phyloP scores from a whole-genome alignment of 2,888 invertebrate genomes.

The Chymomyza amoena region DNA sequence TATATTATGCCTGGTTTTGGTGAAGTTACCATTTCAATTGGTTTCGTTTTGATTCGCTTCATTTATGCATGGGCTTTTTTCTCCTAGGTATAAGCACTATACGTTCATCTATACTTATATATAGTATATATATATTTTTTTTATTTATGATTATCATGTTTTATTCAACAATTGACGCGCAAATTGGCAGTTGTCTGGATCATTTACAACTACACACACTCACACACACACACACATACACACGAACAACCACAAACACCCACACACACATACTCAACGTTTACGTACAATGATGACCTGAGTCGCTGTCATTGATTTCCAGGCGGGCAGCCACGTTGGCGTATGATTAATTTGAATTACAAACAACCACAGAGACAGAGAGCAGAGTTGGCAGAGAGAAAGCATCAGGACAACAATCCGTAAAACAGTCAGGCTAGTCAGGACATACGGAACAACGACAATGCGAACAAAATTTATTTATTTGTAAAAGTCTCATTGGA shows the following conservation, averaged over 20 bases:
- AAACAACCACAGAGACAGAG: conserved; percentile 50
- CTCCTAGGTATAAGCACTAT: background rate
- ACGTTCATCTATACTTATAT: conserved; percentile 4
- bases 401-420: conserved; percentile 27
- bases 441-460: background rate
- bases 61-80: conserved; percentile 54
- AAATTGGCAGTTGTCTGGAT: conserved; percentile 73
- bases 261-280: conserved; percentile 24
- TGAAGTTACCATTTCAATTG: conserved; percentile 60
- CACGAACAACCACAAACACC: conserved; percentile 46
- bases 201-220: conserved; percentile 69
- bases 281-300: conserved; percentile 30
- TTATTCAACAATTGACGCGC: conserved; percentile 74
- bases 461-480: background rate
- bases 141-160: conserved; percentile 69
- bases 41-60: conserved; percentile 71
- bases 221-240: conserved; percentile 1
- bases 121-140: conserved; percentile 4
- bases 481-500: background rate
- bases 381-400: conserved; percentile 22
- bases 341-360: conserved; percentile 73
- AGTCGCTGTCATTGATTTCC: conserved; percentile 35
- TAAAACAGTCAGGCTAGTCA: background rate
- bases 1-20: conserved; percentile 35
- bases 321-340: conserved; percentile 30